A percentile compares a stretch with the other conserved stretches of the same genome.
Evolutionary conservation across 1,140 invertebrate species (phyloP).

Genomic region (Zeugodacus cucurbitae): DNA sequence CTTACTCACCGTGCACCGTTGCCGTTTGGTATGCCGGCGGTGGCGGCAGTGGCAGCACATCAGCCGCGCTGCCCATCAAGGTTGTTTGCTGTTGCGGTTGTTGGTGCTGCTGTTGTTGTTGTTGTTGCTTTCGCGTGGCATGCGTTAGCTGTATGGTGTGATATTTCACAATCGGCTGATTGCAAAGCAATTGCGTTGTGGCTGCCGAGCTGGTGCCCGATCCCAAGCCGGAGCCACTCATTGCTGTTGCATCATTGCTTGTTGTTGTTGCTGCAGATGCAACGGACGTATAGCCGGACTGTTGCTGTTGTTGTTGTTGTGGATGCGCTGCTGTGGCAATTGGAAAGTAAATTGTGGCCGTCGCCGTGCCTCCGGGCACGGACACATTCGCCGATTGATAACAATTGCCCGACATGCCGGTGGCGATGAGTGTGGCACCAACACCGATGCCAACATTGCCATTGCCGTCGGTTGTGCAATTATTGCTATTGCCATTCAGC

Average conservation of each 20-base stretch:
- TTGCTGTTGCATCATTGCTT: background rate
- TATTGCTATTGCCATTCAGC: background rate
- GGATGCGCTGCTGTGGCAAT: slow-evolving; percentile 48
- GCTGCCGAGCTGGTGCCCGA: background rate
- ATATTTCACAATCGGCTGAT: slow-evolving; percentile 61
- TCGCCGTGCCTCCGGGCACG: slow-evolving; percentile 17
- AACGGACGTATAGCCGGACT: slow-evolving; percentile 42
- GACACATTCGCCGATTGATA: slow-evolving; percentile 40
- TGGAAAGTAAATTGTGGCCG: slow-evolving; percentile 63
- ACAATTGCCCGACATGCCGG: slow-evolving; percentile 35
- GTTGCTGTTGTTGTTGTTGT: slow-evolving; percentile 40
- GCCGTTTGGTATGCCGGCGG: slow-evolving; percentile 63
- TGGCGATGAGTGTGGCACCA: slow-evolving; percentile 2
- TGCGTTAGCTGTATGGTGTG: slow-evolving; percentile 63
- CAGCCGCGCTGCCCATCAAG: slow-evolving; percentile 38
- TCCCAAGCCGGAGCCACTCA: background rate
- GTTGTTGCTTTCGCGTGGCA: slow-evolving; percentile 46
- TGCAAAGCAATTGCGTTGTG: slow-evolving; percentile 32
- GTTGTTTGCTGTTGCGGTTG: slow-evolving; percentile 49
- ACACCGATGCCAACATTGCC: slow-evolving; percentile 25
- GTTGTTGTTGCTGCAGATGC: slow-evolving; percentile 12
- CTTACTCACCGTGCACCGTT: slow-evolving; percentile 60
- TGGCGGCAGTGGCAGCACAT: slow-evolving; percentile 53
- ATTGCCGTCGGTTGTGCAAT: background rate
- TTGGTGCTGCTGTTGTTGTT: slow-evolving; percentile 50